These are phyloP conservation scores for Rhagoletis pomonella DNA, from an alignment of 1,140 invertebrate genomes.

Conservation along the genomic window DNA sequence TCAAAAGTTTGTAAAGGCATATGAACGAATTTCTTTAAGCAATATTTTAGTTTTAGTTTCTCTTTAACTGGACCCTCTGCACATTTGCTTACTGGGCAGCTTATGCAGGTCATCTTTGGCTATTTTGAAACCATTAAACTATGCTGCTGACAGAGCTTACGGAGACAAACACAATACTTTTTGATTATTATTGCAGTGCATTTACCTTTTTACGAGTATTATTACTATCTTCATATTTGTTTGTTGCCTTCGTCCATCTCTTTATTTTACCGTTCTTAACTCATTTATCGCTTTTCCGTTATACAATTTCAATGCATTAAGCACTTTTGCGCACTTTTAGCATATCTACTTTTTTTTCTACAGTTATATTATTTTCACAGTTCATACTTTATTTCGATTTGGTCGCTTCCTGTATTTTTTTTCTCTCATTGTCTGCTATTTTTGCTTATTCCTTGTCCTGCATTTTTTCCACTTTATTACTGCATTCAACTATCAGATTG, in stretches of 20 bases:
- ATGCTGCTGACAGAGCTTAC: not conserved
- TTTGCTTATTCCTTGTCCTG: not conserved
- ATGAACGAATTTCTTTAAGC: not conserved
- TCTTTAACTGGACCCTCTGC: not conserved
- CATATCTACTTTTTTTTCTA: not conserved
- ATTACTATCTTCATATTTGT: too few relatives aligned
- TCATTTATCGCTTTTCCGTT: slow-evolving; percentile 10
- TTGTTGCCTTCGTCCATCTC: not conserved
- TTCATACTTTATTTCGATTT: not conserved
- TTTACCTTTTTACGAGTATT: not conserved
- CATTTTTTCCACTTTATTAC: slow-evolving; percentile 1
- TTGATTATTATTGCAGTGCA: slow-evolving; percentile 21
- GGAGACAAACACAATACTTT: slow-evolving; percentile 32
- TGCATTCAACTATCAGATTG: not conserved
- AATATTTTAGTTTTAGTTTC: not conserved
- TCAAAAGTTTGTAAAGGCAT: too few relatives aligned
- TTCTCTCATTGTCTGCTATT: not conserved
- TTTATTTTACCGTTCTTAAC: not conserved
- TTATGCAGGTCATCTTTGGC: not conserved
- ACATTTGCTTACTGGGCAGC: not conserved
- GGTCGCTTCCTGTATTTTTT: too few relatives aligned
- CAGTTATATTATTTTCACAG: not conserved
- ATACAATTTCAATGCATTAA: slow-evolving; percentile 35
- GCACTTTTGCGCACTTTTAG: slow-evolving; percentile 31
- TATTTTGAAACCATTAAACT: slow-evolving; percentile 31